Evolutionary conservation across 2,888 invertebrate genomes (phyloP).

Genomic region (Lasioglossum villosulum): DNA sequence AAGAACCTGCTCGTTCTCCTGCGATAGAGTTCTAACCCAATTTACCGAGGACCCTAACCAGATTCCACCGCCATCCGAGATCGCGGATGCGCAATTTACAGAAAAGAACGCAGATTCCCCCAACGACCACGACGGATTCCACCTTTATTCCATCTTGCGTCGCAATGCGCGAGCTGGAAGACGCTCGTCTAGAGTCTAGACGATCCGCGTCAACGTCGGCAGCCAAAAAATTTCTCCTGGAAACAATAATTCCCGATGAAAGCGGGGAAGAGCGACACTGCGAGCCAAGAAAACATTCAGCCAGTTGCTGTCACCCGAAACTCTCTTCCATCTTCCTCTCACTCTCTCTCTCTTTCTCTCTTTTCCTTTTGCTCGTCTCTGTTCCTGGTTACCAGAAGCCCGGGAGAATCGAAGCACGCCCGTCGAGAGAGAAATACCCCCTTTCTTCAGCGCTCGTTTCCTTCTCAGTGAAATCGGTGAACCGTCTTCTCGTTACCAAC

Average conservation of each 20-base stretch:
- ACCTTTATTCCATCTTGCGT: slow-evolving; percentile 48
- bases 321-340: not conserved
- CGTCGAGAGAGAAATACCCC: slow-evolving; percentile 40
- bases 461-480: slow-evolving; percentile 48
- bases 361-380: not conserved
- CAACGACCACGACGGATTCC: slow-evolving; percentile 36
- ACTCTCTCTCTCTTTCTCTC: slow-evolving; percentile 15
- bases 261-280: slow-evolving; percentile 35
- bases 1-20: slow-evolving; percentile 41
- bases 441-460: slow-evolving; percentile 38
- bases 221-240: slow-evolving; percentile 34
- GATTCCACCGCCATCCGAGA: slow-evolving; percentile 61
- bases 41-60: slow-evolving; percentile 74
- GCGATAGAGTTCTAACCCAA: slow-evolving; percentile 63
- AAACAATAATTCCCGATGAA: slow-evolving; percentile 61
- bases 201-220: slow-evolving; percentile 70
- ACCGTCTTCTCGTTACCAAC: slow-evolving; percentile 58
- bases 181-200: slow-evolving; percentile 76
- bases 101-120: slow-evolving; percentile 37
- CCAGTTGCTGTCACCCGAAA: slow-evolving; percentile 39
- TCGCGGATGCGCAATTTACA: slow-evolving; percentile 43
- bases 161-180: slow-evolving; percentile 53
- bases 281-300: slow-evolving; percentile 64
- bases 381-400: not conserved
- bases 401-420: slow-evolving; percentile 17